Conservation (phyloP, 1,140 invertebrate genomes). For the Cyclargus thomasi region DNA sequence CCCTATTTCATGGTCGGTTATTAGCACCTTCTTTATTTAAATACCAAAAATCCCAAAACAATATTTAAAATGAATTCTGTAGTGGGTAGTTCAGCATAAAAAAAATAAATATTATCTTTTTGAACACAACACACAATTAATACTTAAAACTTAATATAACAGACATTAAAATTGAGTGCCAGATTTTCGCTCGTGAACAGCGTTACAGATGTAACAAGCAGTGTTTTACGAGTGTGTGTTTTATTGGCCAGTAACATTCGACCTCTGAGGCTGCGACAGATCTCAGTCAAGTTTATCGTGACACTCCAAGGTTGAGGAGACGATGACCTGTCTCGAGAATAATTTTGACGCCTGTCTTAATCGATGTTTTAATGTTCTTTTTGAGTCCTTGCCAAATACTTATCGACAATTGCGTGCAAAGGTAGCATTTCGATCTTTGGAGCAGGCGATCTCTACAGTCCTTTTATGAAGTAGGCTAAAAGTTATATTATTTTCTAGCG, state of each 20-base stretch:
- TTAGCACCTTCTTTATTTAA: no score
- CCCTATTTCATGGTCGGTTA: no score
- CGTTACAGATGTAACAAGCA: neutral
- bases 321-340: neutral
- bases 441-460: no score
- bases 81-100: no score
- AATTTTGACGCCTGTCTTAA: neutral
- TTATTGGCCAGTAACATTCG: conserved; percentile 4
- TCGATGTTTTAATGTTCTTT: neutral
- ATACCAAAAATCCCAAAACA: no score
- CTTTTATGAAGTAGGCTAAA: no score
- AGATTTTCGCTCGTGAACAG: neutral
- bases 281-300: conserved; percentile 1
- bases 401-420: no score
- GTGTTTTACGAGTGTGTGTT: conserved; percentile 2
- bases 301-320: conserved; percentile 1
- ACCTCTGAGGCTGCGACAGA: conserved; percentile 1
- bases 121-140: neutral
- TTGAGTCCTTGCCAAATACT: neutral
- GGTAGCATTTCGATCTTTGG: no score
- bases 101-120: no score
- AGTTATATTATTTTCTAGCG: no score
- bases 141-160: neutral
- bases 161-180: neutral
- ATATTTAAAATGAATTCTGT: no score